phyloP scores from a whole-genome alignment of 2,797 vertebrate genomes.

The Onychomys arenicola region DNA sequence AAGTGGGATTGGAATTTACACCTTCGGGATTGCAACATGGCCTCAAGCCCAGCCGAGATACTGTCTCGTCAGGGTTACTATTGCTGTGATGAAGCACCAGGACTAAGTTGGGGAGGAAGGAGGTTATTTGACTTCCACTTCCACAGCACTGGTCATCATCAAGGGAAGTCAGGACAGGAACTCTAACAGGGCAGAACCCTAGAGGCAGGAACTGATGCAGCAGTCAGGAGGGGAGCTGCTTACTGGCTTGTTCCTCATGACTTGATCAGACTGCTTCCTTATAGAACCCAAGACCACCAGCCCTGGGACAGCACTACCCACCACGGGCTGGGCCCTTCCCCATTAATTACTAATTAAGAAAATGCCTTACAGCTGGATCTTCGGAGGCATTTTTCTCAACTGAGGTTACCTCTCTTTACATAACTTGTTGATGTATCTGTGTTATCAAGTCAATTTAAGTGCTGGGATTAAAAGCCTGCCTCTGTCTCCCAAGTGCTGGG shows the following conservation, averaged over 20 bases:
- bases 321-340: background rate
- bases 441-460: no score
- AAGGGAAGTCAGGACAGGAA: background rate
- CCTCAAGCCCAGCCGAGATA: background rate
- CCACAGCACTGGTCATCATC: background rate
- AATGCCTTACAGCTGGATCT: background rate
- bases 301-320: background rate
- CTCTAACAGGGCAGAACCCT: background rate
- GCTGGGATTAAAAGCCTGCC: no score
- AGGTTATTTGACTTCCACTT: background rate
- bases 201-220: background rate
- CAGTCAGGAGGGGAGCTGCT: background rate
- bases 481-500: no score
- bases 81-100: background rate
- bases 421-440: background rate
- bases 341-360: background rate
- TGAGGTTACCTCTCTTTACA: background rate
- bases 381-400: background rate
- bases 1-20: background rate
- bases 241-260: background rate
- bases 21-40: background rate
- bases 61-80: background rate
- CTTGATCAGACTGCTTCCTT: background rate
- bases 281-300: background rate
- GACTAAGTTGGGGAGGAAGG: background rate